A percentile compares a stretch with the other conserved stretches of the same genome.
Conservation (phyloP, 2,888 invertebrate genomes). For the Agrochola litura region DNA sequence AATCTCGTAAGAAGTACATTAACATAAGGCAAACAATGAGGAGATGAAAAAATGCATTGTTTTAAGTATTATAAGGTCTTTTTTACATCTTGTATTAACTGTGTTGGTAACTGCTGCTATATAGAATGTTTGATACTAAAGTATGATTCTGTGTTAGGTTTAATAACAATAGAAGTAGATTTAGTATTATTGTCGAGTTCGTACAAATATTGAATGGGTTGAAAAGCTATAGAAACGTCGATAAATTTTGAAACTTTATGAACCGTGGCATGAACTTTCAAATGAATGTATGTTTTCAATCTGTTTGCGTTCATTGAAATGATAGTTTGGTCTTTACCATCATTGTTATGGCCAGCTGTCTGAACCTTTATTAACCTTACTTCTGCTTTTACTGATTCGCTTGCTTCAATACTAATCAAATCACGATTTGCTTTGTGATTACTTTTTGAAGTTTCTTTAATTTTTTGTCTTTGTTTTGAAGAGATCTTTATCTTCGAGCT, state of each 20-base stretch:
- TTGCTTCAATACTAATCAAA: not conserved
- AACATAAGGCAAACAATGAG: conserved; percentile 51
- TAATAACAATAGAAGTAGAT: conserved; percentile 26
- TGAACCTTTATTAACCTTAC: not conserved
- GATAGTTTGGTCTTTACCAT: not conserved
- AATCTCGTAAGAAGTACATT: conserved; percentile 53
- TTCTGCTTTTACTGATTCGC: not conserved
- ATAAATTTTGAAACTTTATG: conserved; percentile 23
- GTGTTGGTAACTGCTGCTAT: not conserved
- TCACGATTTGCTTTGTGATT: not conserved
- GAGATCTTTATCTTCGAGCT: not conserved
- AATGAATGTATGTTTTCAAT: conserved; percentile 23
- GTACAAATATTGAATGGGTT: conserved; percentile 14
- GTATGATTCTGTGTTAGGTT: conserved; percentile 4
- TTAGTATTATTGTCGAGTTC: conserved; percentile 6
- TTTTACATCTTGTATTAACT: conserved; percentile 6
- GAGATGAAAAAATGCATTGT: conserved; percentile 25
- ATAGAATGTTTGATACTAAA: not conserved
- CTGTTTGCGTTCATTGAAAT: conserved; percentile 1
- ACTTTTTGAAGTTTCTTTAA: not conserved
- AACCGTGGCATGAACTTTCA: conserved; percentile 3
- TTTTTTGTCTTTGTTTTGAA: not conserved
- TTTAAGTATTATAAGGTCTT: conserved; percentile 17
- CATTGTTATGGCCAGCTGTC: not conserved
- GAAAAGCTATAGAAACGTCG: conserved; percentile 12